Evolutionary conservation across 37 sponge, comb jelly and placozoan species (phyloP).

Genomic region (Mnemiopsis leidyi): DNA sequence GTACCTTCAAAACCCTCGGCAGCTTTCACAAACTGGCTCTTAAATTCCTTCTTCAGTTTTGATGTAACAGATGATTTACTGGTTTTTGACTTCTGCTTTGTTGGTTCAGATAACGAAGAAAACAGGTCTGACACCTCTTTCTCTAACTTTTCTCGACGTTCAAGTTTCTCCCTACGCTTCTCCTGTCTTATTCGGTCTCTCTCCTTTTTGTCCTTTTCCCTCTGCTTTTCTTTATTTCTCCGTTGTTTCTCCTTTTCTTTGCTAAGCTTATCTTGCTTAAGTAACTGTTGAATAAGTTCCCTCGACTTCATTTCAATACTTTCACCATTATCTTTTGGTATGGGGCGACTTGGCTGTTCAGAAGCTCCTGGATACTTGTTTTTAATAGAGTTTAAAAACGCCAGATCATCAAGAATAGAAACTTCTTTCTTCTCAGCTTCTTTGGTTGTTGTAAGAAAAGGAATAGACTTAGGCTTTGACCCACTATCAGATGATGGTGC

Average conservation of each 20-base stretch:
- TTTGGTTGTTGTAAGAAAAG: conserved; percentile 21
- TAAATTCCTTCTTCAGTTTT: conserved; percentile 52
- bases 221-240: conserved; percentile 55
- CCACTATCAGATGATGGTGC: background rate
- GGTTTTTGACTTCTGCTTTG: background rate
- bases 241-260: conserved; percentile 52
- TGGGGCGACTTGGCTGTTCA: background rate
- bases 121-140: conserved; percentile 1
- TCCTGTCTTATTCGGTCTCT: conserved; percentile 33
- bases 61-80: background rate
- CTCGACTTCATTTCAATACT: conserved; percentile 57
- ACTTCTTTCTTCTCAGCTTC: conserved; percentile 46
- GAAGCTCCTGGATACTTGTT: background rate
- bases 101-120: background rate
- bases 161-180: background rate
- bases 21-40: conserved; percentile 59
- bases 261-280: conserved; percentile 30
- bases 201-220: conserved; percentile 62
- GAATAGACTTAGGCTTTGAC: conserved; percentile 36
- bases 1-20: conserved; percentile 51
- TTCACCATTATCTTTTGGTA: background rate
- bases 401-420: conserved; percentile 48
- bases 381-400: conserved; percentile 50
- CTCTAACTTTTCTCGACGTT: conserved; percentile 20
- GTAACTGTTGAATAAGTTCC: conserved; percentile 31